Evolutionary conservation across 2,888 invertebrate genomes (phyloP), one percentile per base, ranked within the genome.

Genomic region (Aricia artaxerxes): DNA sequence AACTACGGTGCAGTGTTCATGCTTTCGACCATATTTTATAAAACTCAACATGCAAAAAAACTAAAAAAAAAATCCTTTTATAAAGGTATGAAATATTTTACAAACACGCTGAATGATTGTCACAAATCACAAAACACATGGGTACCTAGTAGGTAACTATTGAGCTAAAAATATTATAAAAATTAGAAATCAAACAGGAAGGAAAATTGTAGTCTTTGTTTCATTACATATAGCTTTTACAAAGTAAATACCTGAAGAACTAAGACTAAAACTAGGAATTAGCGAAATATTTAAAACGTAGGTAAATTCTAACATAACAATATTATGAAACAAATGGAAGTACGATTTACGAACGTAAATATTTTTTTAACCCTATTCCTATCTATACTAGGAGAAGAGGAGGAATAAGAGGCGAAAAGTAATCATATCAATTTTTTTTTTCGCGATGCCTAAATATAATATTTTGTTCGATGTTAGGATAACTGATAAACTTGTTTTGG

Each of bases 1-100:
- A 82, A 83, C 86, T 86, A 87, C 85, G 82, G 87, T 87, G 88
- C 87, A 82, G 84, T 85, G 84, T 81, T 81, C 88, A 88, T 88
- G 88, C 88, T 79, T 82, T 82, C 82, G 78, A 81, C 78, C 78
- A 82, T 77, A 78, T 79, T 77, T 73, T 78, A 24, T 24, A 69
- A 79, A 82, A 81, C 78, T 80, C 78, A 82, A 80, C 83, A 82
- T 85, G 84, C 83, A 83, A 82, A 80, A 81, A 78, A 78, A 79
- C 35, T 79, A 82, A 81, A 81, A 81, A 79, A 79, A 77, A 80
- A 80, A 81, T 78, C 77, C 24, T 57, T 78, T 73, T 80, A 81
- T 64, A 79, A 79, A 79, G 49, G 77, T 80, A 64, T 76, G 61
- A 80, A 78, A 77, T 76, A 49, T 76, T 57, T 35, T 76, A 57